Percentiles rank a stretch among this genome's conserved stretches.
These are phyloP conservation scores for Myiagra hebetior DNA, from an alignment of 2,113 vertebrate species.

Conservation along the genomic window DNA sequence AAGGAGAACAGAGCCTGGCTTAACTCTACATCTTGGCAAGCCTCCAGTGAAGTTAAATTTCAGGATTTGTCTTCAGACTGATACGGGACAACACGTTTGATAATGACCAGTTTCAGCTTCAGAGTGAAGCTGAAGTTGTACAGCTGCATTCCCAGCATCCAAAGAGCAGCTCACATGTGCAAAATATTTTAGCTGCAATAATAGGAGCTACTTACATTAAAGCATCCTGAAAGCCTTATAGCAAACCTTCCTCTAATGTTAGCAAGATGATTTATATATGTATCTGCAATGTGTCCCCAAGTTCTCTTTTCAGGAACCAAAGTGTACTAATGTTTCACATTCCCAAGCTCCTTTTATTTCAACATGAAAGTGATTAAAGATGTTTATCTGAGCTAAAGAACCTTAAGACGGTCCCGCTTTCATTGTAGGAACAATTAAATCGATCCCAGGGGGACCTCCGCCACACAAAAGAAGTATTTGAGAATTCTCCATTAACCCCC, in stretches of 20 bases:
- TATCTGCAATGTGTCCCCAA: conserved; percentile 55
- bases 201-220: conserved; percentile 38
- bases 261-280: conserved; percentile 56
- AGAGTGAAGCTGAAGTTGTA: conserved; percentile 39
- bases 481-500: conserved; percentile 54
- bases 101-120: conserved; percentile 25
- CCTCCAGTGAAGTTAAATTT: conserved; percentile 6
- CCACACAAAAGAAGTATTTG: conserved; percentile 62
- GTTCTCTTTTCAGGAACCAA: conserved; percentile 66
- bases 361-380: conserved; percentile 77
- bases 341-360: conserved; percentile 72
- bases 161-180: conserved; percentile 13
- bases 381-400: conserved; percentile 71
- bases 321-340: conserved; percentile 67
- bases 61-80: conserved; percentile 35
- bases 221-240: conserved; percentile 45
- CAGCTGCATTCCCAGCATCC: conserved; percentile 16
- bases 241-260: conserved; percentile 55
- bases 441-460: conserved; percentile 32
- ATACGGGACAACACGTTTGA: background rate
- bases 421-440: conserved; percentile 67
- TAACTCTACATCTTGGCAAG: background rate
- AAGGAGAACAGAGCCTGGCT: background rate
- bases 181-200: conserved; percentile 39
- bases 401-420: conserved; percentile 52